phyloP scores from a whole-genome alignment of 2,797 vertebrate species.

The Trematomus bernacchii region DNA sequence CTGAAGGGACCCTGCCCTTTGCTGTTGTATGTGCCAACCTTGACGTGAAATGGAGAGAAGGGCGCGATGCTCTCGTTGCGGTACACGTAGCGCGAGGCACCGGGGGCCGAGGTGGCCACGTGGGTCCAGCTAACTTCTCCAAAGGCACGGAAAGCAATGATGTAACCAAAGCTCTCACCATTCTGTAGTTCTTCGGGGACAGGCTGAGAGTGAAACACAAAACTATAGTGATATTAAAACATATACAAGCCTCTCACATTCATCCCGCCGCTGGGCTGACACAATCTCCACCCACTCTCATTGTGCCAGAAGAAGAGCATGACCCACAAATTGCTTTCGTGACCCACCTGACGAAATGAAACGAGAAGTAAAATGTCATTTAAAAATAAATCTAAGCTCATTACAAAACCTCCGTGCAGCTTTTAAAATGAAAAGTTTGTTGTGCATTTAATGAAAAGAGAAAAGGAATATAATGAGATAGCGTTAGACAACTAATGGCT shows the following conservation, averaged over 20 bases:
- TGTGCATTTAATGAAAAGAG: conserved; percentile 62
- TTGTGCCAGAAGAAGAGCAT: conserved; percentile 37
- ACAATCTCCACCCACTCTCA: conserved; percentile 43
- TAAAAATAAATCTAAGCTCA: conserved; percentile 49
- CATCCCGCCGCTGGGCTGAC: conserved; percentile 59
- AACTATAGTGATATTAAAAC: conserved; percentile 91
- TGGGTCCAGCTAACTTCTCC: conserved; percentile 94
- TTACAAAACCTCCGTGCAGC: conserved; percentile 49
- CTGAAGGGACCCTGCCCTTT: conserved; percentile 97
- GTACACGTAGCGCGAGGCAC: conserved; percentile 90
- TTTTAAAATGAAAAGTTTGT: conserved; percentile 63
- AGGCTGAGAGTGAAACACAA: conserved; percentile 90
- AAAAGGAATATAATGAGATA: conserved; percentile 58
- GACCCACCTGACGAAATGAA: conserved; percentile 74
- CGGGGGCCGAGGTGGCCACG: conserved; percentile 93
- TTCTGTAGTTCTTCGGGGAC: conserved; percentile 97
- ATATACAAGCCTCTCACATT: conserved; percentile 84
- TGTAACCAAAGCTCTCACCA: conserved; percentile 96
- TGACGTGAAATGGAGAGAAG: conserved; percentile 95
- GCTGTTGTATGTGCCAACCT: conserved; percentile 97
- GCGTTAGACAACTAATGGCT: conserved; percentile 52
- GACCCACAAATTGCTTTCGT: conserved; percentile 75
- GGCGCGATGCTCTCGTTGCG: conserved; percentile 94
- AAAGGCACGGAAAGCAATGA: conserved; percentile 93
- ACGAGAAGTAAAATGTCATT: conserved; percentile 65